Evolutionary conservation across 2,888 invertebrate genomes (phyloP).

Genomic region (Amphipoea oculea): DNA sequence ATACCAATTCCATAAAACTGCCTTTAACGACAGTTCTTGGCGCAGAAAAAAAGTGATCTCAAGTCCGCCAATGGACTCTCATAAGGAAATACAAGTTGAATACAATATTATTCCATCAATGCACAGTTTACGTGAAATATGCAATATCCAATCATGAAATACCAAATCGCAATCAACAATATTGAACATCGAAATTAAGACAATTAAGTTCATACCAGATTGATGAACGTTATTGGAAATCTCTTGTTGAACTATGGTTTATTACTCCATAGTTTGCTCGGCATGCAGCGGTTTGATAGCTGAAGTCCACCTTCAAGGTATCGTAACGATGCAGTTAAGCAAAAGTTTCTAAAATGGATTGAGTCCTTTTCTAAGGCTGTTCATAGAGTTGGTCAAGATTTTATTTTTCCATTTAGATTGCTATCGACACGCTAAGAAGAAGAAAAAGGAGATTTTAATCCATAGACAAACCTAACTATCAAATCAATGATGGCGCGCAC

Average conservation of each 20-base stretch:
- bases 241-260: neutral
- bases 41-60: neutral
- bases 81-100: neutral
- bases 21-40: neutral
- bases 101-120: neutral
- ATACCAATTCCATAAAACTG: neutral
- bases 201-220: conserved; percentile 7
- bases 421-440: too few relatives aligned
- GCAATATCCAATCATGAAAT: neutral
- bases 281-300: neutral
- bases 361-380: neutral
- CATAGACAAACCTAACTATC: neutral
- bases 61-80: neutral
- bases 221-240: neutral
- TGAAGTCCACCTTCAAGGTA: neutral
- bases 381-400: neutral
- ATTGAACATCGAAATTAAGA: neutral
- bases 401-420: too few relatives aligned
- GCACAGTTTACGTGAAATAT: neutral
- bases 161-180: neutral
- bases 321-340: neutral
- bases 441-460: neutral
- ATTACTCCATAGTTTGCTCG: neutral
- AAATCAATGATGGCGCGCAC: neutral
- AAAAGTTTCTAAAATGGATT: neutral